phyloP scores from a whole-genome alignment of 2,797 vertebrate genomes.

The Perodicticus potto region DNA sequence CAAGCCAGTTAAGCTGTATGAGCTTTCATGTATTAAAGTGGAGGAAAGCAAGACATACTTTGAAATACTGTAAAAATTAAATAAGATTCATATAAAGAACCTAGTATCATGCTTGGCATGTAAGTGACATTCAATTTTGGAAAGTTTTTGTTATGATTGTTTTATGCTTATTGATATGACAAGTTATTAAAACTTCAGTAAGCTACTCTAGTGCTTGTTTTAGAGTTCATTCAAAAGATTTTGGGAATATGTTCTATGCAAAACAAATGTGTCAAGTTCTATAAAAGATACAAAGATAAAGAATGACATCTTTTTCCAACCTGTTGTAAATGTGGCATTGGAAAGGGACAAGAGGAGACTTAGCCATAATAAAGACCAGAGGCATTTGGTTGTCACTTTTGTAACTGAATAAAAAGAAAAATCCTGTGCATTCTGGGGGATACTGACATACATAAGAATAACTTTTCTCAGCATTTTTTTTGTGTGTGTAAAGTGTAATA shows the following conservation, averaged over 20 bases:
- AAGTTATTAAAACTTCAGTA: not conserved
- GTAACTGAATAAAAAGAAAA: not conserved
- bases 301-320: not conserved
- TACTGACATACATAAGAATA: not conserved
- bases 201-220: not conserved
- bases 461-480: not conserved
- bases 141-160: not conserved
- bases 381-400: not conserved
- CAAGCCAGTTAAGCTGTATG: conserved; percentile 1
- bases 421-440: not conserved
- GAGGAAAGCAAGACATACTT: not conserved
- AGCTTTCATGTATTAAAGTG: not conserved
- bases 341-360: not conserved
- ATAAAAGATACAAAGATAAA: not conserved
- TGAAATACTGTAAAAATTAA: not conserved
- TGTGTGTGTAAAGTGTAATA: not conserved
- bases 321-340: not conserved
- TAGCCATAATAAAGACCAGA: not conserved
- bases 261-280: not conserved
- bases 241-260: not conserved
- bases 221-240: not conserved
- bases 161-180: not conserved
- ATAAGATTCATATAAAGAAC: not conserved
- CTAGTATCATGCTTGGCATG: not conserved
- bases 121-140: not conserved